Conservation (phyloP, 2,113 vertebrate species). For the Zosterops japonicus region DNA sequence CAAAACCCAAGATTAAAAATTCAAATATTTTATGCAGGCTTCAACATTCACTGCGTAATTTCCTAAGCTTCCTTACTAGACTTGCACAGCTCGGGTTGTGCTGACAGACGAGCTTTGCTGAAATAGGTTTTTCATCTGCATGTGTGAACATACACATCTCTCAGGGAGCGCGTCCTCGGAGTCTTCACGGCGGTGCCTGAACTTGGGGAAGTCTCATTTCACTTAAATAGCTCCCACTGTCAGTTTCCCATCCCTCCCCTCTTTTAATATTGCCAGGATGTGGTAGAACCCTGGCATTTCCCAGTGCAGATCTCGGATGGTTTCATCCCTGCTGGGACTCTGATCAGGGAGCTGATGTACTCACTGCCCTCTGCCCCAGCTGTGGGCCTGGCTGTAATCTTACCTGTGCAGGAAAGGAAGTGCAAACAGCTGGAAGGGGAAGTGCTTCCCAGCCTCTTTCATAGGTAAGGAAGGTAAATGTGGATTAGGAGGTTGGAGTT, state of each 20-base stretch:
- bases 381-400: conserved; percentile 45
- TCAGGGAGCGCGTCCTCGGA: background rate
- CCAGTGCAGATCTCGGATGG: conserved; percentile 52
- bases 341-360: conserved; percentile 71
- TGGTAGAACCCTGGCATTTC: conserved; percentile 51
- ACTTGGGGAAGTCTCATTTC: background rate
- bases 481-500: conserved; percentile 10
- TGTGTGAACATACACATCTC: background rate
- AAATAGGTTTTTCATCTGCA: background rate
- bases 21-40: background rate
- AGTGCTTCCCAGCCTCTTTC: background rate
- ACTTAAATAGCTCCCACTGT: background rate
- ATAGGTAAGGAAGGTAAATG: conserved; percentile 3
- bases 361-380: conserved; percentile 44
- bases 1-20: background rate
- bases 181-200: background rate
- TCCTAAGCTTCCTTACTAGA: background rate
- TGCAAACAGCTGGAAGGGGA: background rate
- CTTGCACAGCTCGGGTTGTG: background rate
- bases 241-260: background rate
- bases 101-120: background rate
- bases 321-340: conserved; percentile 70
- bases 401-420: conserved; percentile 7
- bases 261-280: background rate
- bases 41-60: background rate